phyloP scores from a whole-genome alignment of 1,140 invertebrate genomes.

The Trachymyrmex cornetzi region DNA sequence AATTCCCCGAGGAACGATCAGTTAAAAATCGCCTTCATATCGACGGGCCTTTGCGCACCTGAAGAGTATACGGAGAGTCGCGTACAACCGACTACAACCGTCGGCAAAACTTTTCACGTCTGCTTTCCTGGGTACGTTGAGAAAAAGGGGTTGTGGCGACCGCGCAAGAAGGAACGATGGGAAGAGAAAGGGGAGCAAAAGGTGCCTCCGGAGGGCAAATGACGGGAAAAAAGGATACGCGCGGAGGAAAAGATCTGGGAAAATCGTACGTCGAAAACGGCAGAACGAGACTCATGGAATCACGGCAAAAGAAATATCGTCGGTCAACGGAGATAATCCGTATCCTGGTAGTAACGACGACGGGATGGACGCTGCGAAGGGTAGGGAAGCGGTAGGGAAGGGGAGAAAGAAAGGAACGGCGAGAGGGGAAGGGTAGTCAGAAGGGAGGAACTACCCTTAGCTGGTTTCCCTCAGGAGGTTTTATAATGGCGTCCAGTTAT shows the following conservation, averaged over 20 bases:
- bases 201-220: constrained; percentile 55
- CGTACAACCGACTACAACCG: constrained; percentile 35
- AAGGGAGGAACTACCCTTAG: constrained; percentile 81
- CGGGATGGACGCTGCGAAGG: constrained; percentile 69
- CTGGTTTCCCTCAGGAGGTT: constrained; percentile 86
- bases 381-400: constrained; percentile 22
- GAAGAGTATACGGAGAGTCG: constrained; percentile 5
- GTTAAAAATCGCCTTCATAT: constrained; percentile 48
- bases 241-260: constrained; percentile 65
- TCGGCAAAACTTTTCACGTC: constrained; percentile 61
- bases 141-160: constrained; percentile 64
- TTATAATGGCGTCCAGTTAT: constrained; percentile 87
- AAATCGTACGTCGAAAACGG: constrained; percentile 70
- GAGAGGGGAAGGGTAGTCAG: constrained; percentile 51
- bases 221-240: constrained; percentile 57
- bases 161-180: background rate
- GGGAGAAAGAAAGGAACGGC: constrained; percentile 43
- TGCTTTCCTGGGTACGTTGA: constrained; percentile 19
- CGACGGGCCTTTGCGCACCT: constrained; percentile 36
- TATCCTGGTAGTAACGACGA: constrained; percentile 86
- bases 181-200: constrained; percentile 23
- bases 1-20: constrained; percentile 43
- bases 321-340: constrained; percentile 84
- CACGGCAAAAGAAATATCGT: constrained; percentile 84
- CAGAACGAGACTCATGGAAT: constrained; percentile 72